Conservation (phyloP, 92 coral and sea anemone genomes). For the Isaurus tuberculatus region DNA sequence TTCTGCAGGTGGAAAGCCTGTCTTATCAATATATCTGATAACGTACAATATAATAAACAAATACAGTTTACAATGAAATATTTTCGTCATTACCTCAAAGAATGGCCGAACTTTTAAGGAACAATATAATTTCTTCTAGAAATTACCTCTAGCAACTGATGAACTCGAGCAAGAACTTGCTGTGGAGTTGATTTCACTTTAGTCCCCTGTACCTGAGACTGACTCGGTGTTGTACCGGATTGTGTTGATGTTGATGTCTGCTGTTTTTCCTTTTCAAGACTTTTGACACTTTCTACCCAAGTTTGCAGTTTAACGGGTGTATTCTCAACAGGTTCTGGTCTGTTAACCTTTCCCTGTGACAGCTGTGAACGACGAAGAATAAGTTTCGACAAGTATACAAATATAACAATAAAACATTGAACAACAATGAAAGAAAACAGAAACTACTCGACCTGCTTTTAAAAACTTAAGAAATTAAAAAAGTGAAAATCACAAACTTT, state of each 20-base stretch:
- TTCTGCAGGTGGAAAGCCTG: constrained; percentile 14
- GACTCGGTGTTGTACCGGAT: constrained; percentile 44
- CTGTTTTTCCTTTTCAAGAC: constrained; percentile 46
- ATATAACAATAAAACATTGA: constrained; percentile 46
- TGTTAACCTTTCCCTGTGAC: constrained; percentile 24
- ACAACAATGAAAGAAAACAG: constrained; percentile 28
- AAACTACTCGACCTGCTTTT: constrained; percentile 59
- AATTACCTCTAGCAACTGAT: constrained; percentile 84
- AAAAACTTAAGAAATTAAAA: constrained; percentile 8
- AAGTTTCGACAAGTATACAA: constrained; percentile 40
- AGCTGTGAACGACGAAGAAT: constrained; percentile 19
- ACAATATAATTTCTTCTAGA: neutral
- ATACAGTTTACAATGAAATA: neutral
- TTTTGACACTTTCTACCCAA: constrained; percentile 48
- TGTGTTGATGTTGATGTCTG: constrained; percentile 19
- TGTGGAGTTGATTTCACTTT: constrained; percentile 87
- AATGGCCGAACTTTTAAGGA: neutral
- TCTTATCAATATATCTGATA: neutral
- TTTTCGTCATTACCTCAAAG: neutral
- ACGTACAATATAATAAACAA: neutral
- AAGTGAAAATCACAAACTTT: constrained; percentile 5
- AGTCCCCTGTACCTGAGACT: constrained; percentile 5
- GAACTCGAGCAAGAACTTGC: constrained; percentile 94
- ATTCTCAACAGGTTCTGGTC: constrained; percentile 35
- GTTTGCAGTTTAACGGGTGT: constrained; percentile 40